Evolutionary conservation across 2,113 vertebrate species (phyloP), one percentile per base, ranked within the genome.

Genomic region (Pachypanchax playfairii): DNA sequence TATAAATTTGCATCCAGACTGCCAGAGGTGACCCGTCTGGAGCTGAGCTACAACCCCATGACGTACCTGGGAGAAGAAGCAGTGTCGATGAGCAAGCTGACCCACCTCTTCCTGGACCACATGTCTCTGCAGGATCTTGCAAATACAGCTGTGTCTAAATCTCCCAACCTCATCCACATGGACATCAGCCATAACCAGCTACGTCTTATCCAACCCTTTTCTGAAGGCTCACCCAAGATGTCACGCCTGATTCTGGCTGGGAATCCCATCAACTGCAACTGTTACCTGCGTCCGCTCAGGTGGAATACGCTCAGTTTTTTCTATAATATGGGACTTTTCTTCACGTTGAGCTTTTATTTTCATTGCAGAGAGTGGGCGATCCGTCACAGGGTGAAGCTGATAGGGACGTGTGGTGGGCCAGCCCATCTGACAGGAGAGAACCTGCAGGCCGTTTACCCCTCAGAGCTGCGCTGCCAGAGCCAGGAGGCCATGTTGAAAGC

Each of bases 21-120:
- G 12, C 81, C 90, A 0, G 88, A 85, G 41, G 80, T 94, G 62
- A 93, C 79, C 1, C 73, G 87, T 0, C 89, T 99, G 18, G 95
- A 98, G 29, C 65, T 98, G 75, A 90, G 95, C 72, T 91, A 94
- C 88, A 98, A 98, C 77, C 95, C 96, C 5, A 94, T 98, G 91
- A 96, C 94, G 5, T 96, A 94, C 0, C 50, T 93, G 5, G 91
- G 93, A 0, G 95, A 98, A 79, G 95, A 97, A 36, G 91, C 86
- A 3, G 79, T 98, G 70, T 91, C 84, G 65, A 94, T 98, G 93
- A 66, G 90, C 0, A 94, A 93, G 0, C 88, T 99, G 65, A 94
- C 91, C 58, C 94, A 95, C 48, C 93, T 99, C 53, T 85, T 85
- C 78, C 81, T 98, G 82, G 93, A 96, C 79, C 93, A 95, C 1